phyloP scores from a whole-genome alignment of 2,113 vertebrate species.

The Uropsilus gracilis region DNA sequence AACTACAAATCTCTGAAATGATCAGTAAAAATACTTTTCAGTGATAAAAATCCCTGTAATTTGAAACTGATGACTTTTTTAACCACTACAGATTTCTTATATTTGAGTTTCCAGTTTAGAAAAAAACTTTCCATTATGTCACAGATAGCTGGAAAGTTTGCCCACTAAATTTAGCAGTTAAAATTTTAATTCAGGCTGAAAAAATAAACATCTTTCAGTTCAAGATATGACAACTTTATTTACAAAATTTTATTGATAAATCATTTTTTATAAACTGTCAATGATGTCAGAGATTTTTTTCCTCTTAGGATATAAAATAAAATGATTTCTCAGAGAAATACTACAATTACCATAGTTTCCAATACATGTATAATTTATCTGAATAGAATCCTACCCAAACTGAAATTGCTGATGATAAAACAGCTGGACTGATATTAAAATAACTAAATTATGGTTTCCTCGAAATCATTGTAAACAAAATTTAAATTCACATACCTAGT shows the following conservation, averaged over 20 bases:
- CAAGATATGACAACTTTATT: background rate
- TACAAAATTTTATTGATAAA: background rate
- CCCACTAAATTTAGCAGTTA: background rate
- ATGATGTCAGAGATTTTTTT: background rate
- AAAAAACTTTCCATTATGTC: background rate
- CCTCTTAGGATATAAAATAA: background rate
- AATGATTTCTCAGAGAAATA: conserved; percentile 21
- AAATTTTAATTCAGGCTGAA: background rate
- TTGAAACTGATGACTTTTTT: background rate
- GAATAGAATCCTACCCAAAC: background rate
- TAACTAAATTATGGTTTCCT: conserved; percentile 33
- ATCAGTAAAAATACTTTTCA: background rate
- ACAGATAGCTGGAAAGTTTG: background rate
- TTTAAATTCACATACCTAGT: conserved; percentile 13
- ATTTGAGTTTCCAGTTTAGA: background rate
- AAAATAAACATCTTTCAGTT: background rate
- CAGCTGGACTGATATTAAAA: conserved; percentile 39
- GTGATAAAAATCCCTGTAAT: background rate
- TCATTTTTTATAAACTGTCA: background rate
- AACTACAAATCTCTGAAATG: background rate
- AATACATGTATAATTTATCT: background rate
- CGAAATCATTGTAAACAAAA: conserved; percentile 41
- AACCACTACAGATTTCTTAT: background rate
- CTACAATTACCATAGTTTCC: background rate
- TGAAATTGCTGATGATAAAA: conserved; percentile 20